Conservation (phyloP, 2,888 invertebrate genomes). For the Zonitis immaculata region DNA sequence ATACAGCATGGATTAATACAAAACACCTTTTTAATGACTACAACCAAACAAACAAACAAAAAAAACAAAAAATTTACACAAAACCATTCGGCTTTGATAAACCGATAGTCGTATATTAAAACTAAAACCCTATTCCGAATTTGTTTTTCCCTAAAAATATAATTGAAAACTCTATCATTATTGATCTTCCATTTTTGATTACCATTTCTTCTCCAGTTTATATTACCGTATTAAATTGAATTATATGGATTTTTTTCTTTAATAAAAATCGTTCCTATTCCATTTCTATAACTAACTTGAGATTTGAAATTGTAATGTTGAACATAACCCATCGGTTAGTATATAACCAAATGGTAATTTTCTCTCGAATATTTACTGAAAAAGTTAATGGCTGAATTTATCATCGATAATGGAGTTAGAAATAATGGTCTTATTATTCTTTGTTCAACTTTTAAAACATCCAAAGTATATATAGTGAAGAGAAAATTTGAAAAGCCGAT, state of each 20-base stretch:
- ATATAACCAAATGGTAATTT: neutral
- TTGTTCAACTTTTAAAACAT: neutral
- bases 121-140: neutral
- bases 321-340: neutral
- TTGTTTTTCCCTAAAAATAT: neutral
- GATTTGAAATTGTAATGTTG: neutral
- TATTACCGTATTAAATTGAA: constrained; percentile 19
- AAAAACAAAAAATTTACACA: too few relatives aligned
- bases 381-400: constrained; percentile 1
- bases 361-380: neutral
- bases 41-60: neutral
- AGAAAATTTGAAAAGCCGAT: neutral
- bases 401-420: neutral
- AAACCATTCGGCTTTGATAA: too few relatives aligned
- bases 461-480: neutral
- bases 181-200: neutral
- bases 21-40: neutral
- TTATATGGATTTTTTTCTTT: constrained; percentile 12
- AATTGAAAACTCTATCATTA: neutral
- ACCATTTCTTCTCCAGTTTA: constrained; percentile 8
- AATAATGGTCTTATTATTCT: neutral
- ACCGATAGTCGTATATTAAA: too few relatives aligned
- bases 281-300: neutral
- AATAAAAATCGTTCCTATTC: neutral
- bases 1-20: too few relatives aligned